Conservation (phyloP, 2,113 vertebrate species). For the Macrotis lagotis region DNA sequence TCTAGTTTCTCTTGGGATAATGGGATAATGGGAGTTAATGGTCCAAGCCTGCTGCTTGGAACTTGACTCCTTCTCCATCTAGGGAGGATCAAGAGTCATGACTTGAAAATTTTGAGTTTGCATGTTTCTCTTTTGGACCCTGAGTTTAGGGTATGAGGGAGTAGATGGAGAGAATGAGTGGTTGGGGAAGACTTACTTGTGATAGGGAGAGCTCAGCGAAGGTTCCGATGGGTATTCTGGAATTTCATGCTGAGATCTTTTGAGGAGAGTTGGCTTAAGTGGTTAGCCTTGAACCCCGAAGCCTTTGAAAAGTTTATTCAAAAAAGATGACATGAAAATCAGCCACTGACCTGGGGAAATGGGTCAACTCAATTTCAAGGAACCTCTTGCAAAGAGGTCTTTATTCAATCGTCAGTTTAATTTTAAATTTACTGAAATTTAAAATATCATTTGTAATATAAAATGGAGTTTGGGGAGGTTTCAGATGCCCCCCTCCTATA, state of each 20-base stretch:
- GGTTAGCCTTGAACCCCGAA: background rate
- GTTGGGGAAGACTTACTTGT: background rate
- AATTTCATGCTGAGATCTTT: background rate
- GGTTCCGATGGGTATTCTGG: background rate
- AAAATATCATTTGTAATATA: background rate
- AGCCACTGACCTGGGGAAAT: background rate
- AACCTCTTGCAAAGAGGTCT: background rate
- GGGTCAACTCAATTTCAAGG: background rate
- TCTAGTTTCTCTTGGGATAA: background rate
- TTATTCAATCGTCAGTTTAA: no score
- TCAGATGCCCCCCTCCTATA: no score
- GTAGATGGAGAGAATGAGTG: no score
- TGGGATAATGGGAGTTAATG: background rate
- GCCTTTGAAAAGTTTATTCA: background rate
- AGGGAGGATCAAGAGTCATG: background rate
- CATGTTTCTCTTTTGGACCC: background rate
- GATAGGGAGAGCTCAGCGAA: background rate
- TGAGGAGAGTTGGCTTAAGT: background rate
- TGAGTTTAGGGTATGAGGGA: background rate
- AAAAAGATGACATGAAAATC: background rate
- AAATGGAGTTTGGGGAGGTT: background rate
- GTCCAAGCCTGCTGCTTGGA: background rate
- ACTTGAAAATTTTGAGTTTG: background rate
- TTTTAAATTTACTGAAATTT: no score
- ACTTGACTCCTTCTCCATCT: background rate